These are phyloP conservation scores for Rotaria magnacalcarata DNA, from an alignment of 2,888 invertebrate genomes.

Conservation along the genomic window DNA sequence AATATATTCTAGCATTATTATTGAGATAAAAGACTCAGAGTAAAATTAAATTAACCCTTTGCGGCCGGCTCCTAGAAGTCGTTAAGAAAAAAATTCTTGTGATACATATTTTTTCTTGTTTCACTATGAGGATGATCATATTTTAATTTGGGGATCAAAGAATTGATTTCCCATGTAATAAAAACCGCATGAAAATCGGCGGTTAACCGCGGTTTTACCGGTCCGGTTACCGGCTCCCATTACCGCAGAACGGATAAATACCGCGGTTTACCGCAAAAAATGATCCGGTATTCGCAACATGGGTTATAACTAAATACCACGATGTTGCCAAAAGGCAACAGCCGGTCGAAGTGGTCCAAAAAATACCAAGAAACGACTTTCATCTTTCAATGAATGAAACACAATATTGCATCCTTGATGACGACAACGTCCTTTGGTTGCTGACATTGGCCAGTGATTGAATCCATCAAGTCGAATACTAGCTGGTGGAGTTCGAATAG, in stretches of 20 bases:
- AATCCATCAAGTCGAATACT: neutral
- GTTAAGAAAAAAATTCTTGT: neutral
- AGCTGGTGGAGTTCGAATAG: neutral
- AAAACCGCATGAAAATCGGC: too few relatives aligned
- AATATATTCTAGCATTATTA: too few relatives aligned
- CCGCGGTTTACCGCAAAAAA: too few relatives aligned
- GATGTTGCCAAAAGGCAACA: neutral
- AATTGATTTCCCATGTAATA: too few relatives aligned
- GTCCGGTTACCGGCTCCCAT: too few relatives aligned
- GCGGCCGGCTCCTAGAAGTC: neutral
- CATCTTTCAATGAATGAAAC: neutral
- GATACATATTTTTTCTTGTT: neutral
- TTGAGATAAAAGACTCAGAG: too few relatives aligned
- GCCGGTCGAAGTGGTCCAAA: neutral
- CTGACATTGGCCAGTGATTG: neutral
- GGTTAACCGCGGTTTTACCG: too few relatives aligned
- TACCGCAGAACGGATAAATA: too few relatives aligned
- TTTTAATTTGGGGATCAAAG: neutral
- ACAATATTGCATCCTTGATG: neutral
- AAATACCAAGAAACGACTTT: neutral
- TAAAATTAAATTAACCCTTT: constrained; percentile 24
- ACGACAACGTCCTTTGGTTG: neutral
- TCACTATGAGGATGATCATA: neutral
- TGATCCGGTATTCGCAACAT: too few relatives aligned
- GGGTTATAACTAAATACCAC: neutral